Base-by-base conservation (phyloP, 2,888 invertebrate species). In the Scaptodrosophila latifasciaeformis region DNA sequence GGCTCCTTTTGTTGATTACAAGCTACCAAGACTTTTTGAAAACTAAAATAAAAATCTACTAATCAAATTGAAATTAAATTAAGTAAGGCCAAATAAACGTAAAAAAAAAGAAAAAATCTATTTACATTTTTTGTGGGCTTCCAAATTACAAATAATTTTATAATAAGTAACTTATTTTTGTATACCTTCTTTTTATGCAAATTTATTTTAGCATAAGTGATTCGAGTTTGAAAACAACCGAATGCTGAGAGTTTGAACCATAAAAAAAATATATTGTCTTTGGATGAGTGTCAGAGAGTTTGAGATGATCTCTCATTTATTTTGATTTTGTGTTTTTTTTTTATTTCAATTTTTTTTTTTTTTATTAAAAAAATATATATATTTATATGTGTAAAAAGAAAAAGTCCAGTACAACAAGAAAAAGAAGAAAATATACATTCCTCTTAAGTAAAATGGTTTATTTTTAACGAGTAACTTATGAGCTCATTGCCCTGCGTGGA, bases 1-100 rank as follows among this genome's bases (percentile, higher is more conserved):
- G 75, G 81, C 81, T 75, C 75, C 75, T 80, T 80, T 78, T 80
- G 75, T 75, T 62, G 66, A 80, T 80, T 75, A 80, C 75, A 75
- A 75, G 80, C 76, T 78, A 72, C 24, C 7, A 24, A 24, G 3
- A 24, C 24, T 24, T n/a, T n/a, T n/a, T 24, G 24, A 3, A 37
- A 17, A 13, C 37, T 37, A 7, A 37, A 17, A 31, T 4, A 5
- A 3, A 31, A 31, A 7, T 37, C 10, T 15, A 17, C 13, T 24
- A 7, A n/a, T 7, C 4, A 57, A 57, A 57, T 54, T 44, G 47
- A 47, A 39, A 54, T 51, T 24, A 10, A 50, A 27, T 10, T 37
- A 40, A 52, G 15, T 37, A 35, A 27, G 12, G 34, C 13, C 19
- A 50, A 46, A 7, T 13, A 47, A 35, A 15, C 35, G 10, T 21